Base-by-base conservation (phyloP, 2,888 invertebrate genomes). In the Pyrocoelia pectoralis region DNA sequence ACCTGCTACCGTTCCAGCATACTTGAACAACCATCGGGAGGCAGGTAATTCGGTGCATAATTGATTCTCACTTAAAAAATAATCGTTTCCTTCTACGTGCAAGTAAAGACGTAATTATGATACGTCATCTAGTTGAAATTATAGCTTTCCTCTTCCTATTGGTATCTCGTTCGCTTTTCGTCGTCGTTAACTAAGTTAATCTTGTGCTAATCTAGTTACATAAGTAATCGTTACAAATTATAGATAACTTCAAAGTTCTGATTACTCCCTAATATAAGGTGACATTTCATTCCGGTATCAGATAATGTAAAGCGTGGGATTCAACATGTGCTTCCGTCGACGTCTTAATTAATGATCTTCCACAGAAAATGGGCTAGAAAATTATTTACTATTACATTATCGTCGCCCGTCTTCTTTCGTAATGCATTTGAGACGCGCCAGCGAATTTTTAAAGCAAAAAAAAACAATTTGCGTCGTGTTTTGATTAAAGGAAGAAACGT, bases 321-420 rank as follows among this genome's bases (percentile, higher is more conserved):
- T 49, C 54, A 50, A 60, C 60, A 54, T 60, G 60, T 54, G 60
- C 54, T 49, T 48, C 60, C 24, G 54, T 54, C 54, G 13, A 55
- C 54, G 40, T 49, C 46, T 60, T 60, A 60, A 60, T 60, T 60
- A 60, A 54, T 49, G 49, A 52, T 46, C 9, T 9, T 41, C 3
- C 24, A 48, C 10, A 49, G n/a, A 56, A 46, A 59, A 29, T 15
- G 46, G 46, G 9, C 43, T 10, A 10, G 14, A 52, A 19, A 13
- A 53, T 38, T 24, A 13, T 28, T 52, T 48, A 52, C 18, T 9
- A 3, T 17, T 46, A 46, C 13, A 43, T 15, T 4, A 40, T n/a
- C 40, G 40, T 13, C n/a, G n/a, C 9, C 29, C 5, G n/a, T n/a
- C n/a, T n/a, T n/a, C n/a, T n/a, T n/a, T n/a, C n/a, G 10, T 29